Percentiles rank a stretch among this genome's conserved stretches.
Conservation (phyloP, 2,888 invertebrate species). For the Noctua fimbriata region DNA sequence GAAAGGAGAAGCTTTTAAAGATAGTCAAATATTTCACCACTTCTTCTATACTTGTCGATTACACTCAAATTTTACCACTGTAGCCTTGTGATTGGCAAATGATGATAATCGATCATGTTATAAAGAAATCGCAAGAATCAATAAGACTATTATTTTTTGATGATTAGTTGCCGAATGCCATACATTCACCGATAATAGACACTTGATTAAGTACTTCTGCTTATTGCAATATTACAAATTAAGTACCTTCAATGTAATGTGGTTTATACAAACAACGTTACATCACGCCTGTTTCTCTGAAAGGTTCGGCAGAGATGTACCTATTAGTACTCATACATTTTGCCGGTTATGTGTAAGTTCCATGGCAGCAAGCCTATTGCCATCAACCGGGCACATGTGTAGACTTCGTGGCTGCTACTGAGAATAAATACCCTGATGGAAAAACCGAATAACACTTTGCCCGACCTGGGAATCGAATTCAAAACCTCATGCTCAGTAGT, state of each 20-base stretch:
- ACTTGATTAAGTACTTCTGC: constrained; percentile 2
- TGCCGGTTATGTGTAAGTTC: neutral
- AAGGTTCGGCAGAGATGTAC: neutral
- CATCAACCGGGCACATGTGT: neutral
- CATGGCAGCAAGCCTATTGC: neutral
- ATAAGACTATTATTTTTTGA: neutral
- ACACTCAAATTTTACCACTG: neutral
- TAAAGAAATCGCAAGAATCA: constrained; percentile 6
- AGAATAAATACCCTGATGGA: neutral
- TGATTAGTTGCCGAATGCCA: constrained; percentile 10
- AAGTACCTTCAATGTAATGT: neutral
- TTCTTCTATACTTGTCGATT: neutral
- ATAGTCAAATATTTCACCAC: neutral
- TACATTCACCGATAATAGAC: neutral
- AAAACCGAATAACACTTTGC: neutral
- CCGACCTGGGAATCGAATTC: neutral
- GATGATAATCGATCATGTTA: constrained; percentile 10
- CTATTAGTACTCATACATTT: neutral
- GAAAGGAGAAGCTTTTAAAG: neutral
- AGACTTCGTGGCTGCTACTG: neutral
- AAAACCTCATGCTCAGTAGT: neutral
- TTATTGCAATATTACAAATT: constrained; percentile 1
- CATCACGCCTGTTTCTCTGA: neutral
- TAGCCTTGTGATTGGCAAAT: constrained; percentile 23
- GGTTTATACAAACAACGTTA: neutral